Evolutionary conservation across 1,140 invertebrate genomes (phyloP).

Genomic region (Caenorhabditis remanei): DNA sequence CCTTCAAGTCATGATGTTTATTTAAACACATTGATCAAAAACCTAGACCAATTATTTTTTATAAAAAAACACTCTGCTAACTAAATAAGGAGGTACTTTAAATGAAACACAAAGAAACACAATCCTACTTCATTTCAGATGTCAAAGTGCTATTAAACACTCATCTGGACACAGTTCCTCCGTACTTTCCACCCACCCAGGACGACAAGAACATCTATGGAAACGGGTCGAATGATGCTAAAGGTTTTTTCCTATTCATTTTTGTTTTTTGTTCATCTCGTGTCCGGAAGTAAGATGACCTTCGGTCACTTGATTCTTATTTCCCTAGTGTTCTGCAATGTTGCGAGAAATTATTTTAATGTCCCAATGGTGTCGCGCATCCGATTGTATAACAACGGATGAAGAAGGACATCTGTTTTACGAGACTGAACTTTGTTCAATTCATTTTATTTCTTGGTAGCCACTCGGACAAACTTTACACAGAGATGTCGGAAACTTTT

Average conservation of each 20-base stretch:
- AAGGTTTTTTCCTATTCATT: conserved; percentile 63
- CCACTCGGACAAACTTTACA: conserved; percentile 1
- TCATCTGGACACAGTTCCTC: conserved; percentile 74
- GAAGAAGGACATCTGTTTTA: conserved; percentile 26
- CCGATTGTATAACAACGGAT: conserved; percentile 23
- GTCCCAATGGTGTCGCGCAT: conserved; percentile 18
- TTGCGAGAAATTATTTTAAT: conserved; percentile 34
- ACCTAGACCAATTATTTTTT: too few relatives aligned
- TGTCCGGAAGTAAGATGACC: neutral
- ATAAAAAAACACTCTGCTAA: conserved; percentile 29
- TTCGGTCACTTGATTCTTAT: conserved; percentile 42
- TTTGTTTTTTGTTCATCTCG: neutral
- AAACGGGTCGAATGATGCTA: conserved; percentile 72
- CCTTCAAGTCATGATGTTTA: neutral
- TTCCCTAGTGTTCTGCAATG: conserved; percentile 7
- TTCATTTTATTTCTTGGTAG: conserved; percentile 27
- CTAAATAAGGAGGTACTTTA: conserved; percentile 15
- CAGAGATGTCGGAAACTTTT: neutral
- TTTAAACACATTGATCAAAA: neutral
- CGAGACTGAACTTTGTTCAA: conserved; percentile 46
- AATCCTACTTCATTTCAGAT: conserved; percentile 46
- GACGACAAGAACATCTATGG: conserved; percentile 68
- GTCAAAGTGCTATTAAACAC: conserved; percentile 70
- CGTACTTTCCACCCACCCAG: conserved; percentile 67
- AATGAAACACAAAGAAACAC: neutral